A percentile compares a stretch with the other conserved stretches of the same genome.
Evolutionary conservation across 2,888 invertebrate species (phyloP).

Genomic region (Callosobruchus maculatus): DNA sequence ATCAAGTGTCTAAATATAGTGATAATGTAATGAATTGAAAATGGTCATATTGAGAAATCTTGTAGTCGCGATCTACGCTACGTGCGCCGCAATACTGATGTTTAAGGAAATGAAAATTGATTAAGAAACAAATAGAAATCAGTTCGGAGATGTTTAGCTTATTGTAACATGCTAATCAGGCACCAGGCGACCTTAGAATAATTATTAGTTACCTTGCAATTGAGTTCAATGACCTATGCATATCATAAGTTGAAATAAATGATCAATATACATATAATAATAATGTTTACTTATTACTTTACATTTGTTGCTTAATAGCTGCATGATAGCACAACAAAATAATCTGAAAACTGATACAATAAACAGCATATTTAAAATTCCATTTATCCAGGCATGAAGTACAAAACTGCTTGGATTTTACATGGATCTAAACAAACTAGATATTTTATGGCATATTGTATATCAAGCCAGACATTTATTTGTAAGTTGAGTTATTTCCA

Average conservation of each 20-base stretch:
- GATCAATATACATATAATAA: too few species aligned
- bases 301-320: too few species aligned
- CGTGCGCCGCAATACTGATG: neutral
- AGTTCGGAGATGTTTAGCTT: neutral
- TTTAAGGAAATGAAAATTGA: neutral
- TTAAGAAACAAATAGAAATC: neutral
- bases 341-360: too few species aligned
- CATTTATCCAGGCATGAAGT: neutral
- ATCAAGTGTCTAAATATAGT: too few species aligned
- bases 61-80: neutral
- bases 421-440: neutral
- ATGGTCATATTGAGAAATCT: neutral
- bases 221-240: too few species aligned
- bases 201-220: too few species aligned
- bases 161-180: neutral
- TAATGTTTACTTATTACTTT: too few species aligned
- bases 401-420: neutral
- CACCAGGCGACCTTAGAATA: neutral
- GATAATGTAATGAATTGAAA: neutral
- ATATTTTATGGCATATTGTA: neutral
- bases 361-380: neutral
- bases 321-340: too few species aligned
- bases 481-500: neutral
- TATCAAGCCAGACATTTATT: neutral
- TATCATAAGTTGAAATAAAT: too few species aligned